Evolutionary conservation across 2,888 invertebrate species (phyloP), one percentile per base, ranked within the genome.

Genomic region (Aelia acuminata): DNA sequence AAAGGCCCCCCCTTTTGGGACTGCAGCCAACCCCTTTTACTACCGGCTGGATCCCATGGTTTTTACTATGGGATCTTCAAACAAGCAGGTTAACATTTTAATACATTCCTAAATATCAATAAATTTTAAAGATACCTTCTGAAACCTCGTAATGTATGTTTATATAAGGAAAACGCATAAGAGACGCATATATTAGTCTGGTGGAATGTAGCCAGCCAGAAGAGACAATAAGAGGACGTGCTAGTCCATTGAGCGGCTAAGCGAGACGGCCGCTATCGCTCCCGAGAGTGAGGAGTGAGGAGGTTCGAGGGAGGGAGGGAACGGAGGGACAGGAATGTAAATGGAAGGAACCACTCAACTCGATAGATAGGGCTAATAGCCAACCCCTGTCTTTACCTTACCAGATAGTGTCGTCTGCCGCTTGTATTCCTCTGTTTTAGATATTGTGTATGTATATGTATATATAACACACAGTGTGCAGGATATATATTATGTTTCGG

Each of bases 341-440:
- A 63, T 63, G 63, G 63, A 63, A 63, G 63, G 63, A 63, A 63
- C 31, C 63, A 63, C 63, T 63, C 63, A 63, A 18, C 15, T 15
- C 63, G 63, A 7, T 26, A 63, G 63, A 63, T 63, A 63, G 63
- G 15, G 63, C 63, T 63, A 63, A 63, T 63, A 63, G 63, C 63
- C 63, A 63, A 63, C 63, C 63, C 63, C 63, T 63, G 63, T 63
- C 63, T 31, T 26, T 63, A 63, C 63, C 63, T 31, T 31, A 63
- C 63, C 63, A 31, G 63, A 63, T 63, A 63, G 63, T 31, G 31
- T 63, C 15, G 20, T 63, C 63, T 8, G 18, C 31, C 15, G 31
- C 13, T 18, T 18, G 63, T 63, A 26, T 63, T 11, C 26, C 26
- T 5, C 26, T 53, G 53, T 53, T n/a, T 22, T n/a, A 57, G 1